Evolutionary conservation across 30 jellyfish, hydroid and myxozoan species (phyloP), one percentile per base, ranked within the genome.

Genomic region (Turritopsis rubra): DNA sequence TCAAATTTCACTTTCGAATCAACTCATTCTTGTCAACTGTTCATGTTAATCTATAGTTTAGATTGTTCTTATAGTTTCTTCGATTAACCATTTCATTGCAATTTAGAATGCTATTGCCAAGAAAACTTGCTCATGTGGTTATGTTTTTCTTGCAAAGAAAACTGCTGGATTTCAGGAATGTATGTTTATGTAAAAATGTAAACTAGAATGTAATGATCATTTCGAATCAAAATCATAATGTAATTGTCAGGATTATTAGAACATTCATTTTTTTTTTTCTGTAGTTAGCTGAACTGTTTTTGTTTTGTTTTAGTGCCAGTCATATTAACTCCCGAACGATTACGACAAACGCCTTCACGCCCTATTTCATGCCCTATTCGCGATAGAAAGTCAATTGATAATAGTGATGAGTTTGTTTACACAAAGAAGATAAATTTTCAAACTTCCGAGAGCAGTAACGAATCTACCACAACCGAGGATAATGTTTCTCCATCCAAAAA

Each of bases 51-150:
- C n/a, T n/a, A n/a, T n/a, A n/a, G n/a, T n/a, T n/a, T n/a, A n/a
- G n/a, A n/a, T n/a, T n/a, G n/a, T n/a, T n/a, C n/a, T n/a, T n/a
- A n/a, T n/a, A n/a, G n/a, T n/a, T 8, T 1, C 22, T n/a, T 22
- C 8, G 4, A 68, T 1, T 68, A 22, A 68, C 28, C 41, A 1
- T 22, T 22, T 1, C 22, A 3, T 1, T 17, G 18, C 65, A 72
- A 72, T 31, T 52, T 65, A 82, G 88, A 53, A 25, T 82, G 85
- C 88, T 65, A 41, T 71, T 65, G 88, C 88, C 16, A 82, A 71
- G 31, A 82, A 82, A 68, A 53, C 23, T 25, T 82, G 88, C 53
- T 28, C 5, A 1, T 82, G 88, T 82, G 88, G 88, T 25, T 27
- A 66, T 82, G 85, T 65, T 19, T 82, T 82, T 29, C 21, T 65